These are phyloP conservation scores for Gadopsis marmoratus DNA, from an alignment of 2,797 vertebrate genomes.

Conservation along the genomic window DNA sequence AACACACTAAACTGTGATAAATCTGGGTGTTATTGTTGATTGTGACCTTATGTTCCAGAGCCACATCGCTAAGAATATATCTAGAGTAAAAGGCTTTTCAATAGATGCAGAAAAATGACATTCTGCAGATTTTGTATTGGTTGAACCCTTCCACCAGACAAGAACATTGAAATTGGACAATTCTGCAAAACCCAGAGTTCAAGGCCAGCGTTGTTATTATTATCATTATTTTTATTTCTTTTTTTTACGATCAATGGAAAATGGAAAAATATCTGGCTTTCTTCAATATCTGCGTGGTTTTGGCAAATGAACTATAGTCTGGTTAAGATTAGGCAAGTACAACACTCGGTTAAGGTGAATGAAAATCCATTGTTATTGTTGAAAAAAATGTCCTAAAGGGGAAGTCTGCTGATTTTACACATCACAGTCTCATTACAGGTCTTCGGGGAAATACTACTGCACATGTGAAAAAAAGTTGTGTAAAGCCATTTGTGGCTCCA, in stretches of 20 bases:
- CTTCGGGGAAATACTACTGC: too few relatives aligned
- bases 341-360: too few relatives aligned
- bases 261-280: background rate
- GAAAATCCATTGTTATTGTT: background rate
- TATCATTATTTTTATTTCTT: too few relatives aligned
- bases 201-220: background rate
- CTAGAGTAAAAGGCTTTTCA: background rate
- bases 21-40: conserved; percentile 19
- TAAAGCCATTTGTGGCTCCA: too few relatives aligned
- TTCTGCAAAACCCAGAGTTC: background rate
- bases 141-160: background rate
- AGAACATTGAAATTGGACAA: background rate
- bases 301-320: background rate
- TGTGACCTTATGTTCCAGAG: conserved; percentile 1
- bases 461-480: too few relatives aligned
- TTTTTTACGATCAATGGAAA: background rate
- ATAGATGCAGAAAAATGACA: background rate
- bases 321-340: background rate
- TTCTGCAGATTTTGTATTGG: background rate
- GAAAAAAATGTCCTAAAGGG: background rate
- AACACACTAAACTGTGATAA: too few relatives aligned
- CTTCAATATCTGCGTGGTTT: background rate
- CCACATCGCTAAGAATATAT: background rate
- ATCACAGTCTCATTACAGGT: background rate
- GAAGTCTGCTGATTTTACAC: background rate